phyloP scores from a whole-genome alignment of 2,113 vertebrate genomes.

The Maccullochella peelii region DNA sequence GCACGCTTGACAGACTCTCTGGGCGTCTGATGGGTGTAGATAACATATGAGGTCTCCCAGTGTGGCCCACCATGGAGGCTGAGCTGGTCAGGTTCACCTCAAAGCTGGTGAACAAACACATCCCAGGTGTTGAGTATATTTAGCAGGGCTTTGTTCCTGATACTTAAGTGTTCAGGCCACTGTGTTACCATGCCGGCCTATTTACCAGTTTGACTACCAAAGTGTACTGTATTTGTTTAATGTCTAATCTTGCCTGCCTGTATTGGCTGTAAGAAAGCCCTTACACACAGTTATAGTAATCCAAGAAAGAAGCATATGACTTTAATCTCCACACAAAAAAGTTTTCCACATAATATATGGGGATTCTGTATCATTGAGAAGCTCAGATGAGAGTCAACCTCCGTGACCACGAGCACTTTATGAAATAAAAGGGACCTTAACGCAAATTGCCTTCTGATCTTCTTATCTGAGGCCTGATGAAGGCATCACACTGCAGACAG shows the following conservation, averaged over 20 bases:
- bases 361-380: background rate
- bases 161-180: no score
- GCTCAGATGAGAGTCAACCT: constrained; percentile 14
- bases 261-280: no score
- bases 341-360: background rate
- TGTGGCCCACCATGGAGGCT: constrained; percentile 5
- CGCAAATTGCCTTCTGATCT: constrained; percentile 17
- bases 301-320: background rate
- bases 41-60: constrained; percentile 17
- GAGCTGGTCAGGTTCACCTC: background rate
- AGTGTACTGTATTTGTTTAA: background rate
- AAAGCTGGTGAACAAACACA: background rate
- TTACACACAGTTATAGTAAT: no score
- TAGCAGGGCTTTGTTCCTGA: background rate
- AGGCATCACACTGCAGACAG: constrained; percentile 37
- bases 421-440: constrained; percentile 29
- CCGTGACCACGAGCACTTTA: constrained; percentile 19
- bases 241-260: background rate
- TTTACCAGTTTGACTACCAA: background rate
- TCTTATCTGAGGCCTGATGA: constrained; percentile 15
- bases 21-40: constrained; percentile 17
- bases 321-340: background rate
- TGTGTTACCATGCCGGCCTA: background rate
- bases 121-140: background rate
- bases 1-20: constrained; percentile 19